These are phyloP conservation scores for Lota lota DNA, from an alignment of 2,113 vertebrate genomes.

Conservation along the genomic window DNA sequence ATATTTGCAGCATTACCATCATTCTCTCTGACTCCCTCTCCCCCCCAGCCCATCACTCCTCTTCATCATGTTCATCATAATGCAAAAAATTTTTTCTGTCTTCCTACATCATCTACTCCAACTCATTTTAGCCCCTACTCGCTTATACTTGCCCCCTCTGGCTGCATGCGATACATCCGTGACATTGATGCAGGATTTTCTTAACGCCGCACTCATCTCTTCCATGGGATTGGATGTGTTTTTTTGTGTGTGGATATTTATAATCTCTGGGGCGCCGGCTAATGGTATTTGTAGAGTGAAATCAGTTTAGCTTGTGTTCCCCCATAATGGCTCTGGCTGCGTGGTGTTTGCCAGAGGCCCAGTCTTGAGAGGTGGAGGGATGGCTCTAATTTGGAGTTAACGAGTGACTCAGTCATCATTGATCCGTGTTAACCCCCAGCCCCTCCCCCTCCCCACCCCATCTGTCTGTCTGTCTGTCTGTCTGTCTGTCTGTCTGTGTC, in stretches of 20 bases:
- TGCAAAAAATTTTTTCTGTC: constrained; percentile 19
- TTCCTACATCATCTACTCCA: constrained; percentile 28
- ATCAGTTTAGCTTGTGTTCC: constrained; percentile 65
- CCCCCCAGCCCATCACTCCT: background rate
- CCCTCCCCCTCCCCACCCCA: constrained; percentile 49
- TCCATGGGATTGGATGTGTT: constrained; percentile 44
- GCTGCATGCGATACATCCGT: constrained; percentile 42
- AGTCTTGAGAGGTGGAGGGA: constrained; percentile 62
- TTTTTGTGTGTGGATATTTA: constrained; percentile 48
- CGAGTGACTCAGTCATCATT: constrained; percentile 67
- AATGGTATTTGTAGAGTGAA: constrained; percentile 69
- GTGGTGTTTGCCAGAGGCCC: constrained; percentile 53
- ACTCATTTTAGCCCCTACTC: constrained; percentile 38
- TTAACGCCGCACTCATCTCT: constrained; percentile 53
- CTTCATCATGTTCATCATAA: background rate
- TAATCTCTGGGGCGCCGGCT: constrained; percentile 63
- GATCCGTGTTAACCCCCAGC: constrained; percentile 28
- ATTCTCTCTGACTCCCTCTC: background rate
- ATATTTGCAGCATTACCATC: too few relatives aligned
- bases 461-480: constrained; percentile 34
- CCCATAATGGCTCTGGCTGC: constrained; percentile 61
- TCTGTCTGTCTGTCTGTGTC: too few relatives aligned
- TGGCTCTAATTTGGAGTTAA: constrained; percentile 69
- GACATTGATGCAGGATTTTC: constrained; percentile 62
- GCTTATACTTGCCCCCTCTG: constrained; percentile 42